Evolutionary conservation across 1,140 invertebrate genomes (phyloP).

Genomic region (Linepithema humile): DNA sequence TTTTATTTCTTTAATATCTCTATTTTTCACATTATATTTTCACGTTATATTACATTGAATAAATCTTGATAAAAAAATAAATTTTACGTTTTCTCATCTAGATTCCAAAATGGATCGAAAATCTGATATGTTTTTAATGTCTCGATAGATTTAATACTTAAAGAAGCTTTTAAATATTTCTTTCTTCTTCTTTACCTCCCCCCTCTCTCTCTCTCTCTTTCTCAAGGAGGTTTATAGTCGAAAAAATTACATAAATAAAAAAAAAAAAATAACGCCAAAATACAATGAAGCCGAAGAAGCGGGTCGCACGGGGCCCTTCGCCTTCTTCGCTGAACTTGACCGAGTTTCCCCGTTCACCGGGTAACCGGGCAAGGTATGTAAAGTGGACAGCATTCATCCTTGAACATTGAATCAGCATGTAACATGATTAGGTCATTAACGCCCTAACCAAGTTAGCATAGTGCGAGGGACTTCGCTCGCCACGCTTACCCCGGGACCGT

Average conservation of each 20-base stretch:
- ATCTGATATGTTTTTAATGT: not conserved
- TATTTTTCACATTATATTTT: not conserved
- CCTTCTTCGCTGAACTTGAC: constrained; percentile 81
- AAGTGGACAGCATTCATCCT: constrained; percentile 85
- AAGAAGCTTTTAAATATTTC: not conserved
- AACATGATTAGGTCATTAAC: constrained; percentile 85
- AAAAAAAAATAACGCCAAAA: not conserved
- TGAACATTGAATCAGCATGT: constrained; percentile 85
- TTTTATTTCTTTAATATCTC: not conserved
- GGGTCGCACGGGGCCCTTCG: constrained; percentile 46
- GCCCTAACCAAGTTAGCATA: constrained; percentile 84
- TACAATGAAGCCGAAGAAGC: not conserved
- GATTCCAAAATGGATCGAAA: not conserved
- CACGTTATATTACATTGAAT: not conserved
- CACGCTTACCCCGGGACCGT: constrained; percentile 75
- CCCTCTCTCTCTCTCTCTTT: too few relatives aligned
- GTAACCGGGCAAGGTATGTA: constrained; percentile 83
- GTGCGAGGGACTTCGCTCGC: constrained; percentile 83
- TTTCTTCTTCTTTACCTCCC: too few relatives aligned
- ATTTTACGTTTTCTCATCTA: not conserved
- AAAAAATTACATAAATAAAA: not conserved
- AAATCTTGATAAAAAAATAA: not conserved
- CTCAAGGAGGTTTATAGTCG: not conserved
- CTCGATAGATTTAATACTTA: not conserved
- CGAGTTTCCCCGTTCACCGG: constrained; percentile 81